These are phyloP conservation scores for Lamproptera curius DNA, from an alignment of 2,888 invertebrate species.

Conservation along the genomic window DNA sequence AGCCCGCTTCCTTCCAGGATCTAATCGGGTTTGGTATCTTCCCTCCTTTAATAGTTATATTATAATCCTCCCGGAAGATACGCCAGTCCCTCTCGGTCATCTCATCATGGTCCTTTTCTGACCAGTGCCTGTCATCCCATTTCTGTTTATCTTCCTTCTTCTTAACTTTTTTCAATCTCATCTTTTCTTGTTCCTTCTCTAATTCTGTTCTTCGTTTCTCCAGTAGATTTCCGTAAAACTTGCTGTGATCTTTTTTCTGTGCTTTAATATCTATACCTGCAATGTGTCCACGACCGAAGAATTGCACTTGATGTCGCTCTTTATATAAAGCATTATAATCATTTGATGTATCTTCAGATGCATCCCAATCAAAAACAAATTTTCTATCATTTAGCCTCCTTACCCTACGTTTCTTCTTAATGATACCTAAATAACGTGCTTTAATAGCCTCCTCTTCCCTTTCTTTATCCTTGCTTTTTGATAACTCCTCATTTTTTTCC, in stretches of 20 bases:
- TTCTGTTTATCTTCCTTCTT: constrained; percentile 98
- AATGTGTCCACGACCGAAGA: constrained; percentile 98
- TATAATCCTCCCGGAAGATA: constrained; percentile 99
- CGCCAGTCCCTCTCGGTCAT: constrained; percentile 99
- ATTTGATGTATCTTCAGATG: constrained; percentile 97
- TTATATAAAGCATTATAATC: constrained; percentile 99
- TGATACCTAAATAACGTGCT: constrained; percentile 94
- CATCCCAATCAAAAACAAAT: constrained; percentile 99
- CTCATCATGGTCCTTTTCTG: constrained; percentile 93
- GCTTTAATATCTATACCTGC: constrained; percentile 99
- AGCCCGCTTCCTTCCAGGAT: constrained; percentile 95
- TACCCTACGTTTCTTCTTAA: constrained; percentile 95
- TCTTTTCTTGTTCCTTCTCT: constrained; percentile 97
- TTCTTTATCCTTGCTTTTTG: constrained; percentile 89
- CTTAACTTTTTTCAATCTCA: constrained; percentile 93
- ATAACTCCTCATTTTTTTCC: constrained; percentile 71
- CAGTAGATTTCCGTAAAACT: constrained; percentile 97
- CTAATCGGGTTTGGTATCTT: constrained; percentile 97
- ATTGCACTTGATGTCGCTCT: constrained; percentile 97
- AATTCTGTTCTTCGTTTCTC: constrained; percentile 97
- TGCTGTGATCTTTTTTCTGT: constrained; percentile 95
- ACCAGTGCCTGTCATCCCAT: constrained; percentile 99
- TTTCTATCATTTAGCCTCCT: constrained; percentile 97
- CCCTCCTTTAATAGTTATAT: constrained; percentile 98
- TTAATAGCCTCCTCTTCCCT: constrained; percentile 97